Base-by-base conservation (phyloP, 2,888 invertebrate species). In the Periphyllus acericola region DNA sequence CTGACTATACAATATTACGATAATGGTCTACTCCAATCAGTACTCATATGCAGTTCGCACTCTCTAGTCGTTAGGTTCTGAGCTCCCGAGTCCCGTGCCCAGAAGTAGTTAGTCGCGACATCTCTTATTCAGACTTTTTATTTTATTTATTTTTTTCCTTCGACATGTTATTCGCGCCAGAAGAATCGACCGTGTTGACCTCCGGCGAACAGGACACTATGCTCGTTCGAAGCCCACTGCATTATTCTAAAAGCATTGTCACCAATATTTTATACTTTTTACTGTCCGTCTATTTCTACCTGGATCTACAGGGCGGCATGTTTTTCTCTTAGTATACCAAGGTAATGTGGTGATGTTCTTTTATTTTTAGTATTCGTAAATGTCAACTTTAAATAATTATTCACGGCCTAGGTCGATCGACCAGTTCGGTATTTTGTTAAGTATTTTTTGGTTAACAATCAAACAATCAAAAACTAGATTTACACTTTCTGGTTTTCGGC, bases 241-340 rank as follows among this genome's bases (percentile, higher is more conserved):
- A 74, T 19, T 87, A 87, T 46, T 87, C 87, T 3, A 81, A 81
- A 32, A 80, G 60, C 34, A 9, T 87, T 32, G 32, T 87, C 40
- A 81, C 81, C 32, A 87, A 87, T 19, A 81, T 87, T 11, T 21
- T 87, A 34, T 80, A 87, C 29, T 87, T 87, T 81, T 60, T 87
- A 29, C 66, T 87, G n/a, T 87, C 87, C 11, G 81, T 87, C 25
- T 87, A 81, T 40, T 87, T 87, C 72, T 87, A 87, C 60, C 60
- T 87, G n/a, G 87, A 87, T 40, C 60, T 87, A 9, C 87, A 87
- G 25, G 87, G 87, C 1, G 87, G 87, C 52, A 80, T 87, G 87
- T 87, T 87, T 87, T 87, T 87, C 32, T 87, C 81, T 9, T 87
- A 84, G 40, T 40, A 4, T 11, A 74, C 9, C 36, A 71, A 74